Evolutionary conservation across 1,140 invertebrate species (phyloP).

Genomic region (Apis dorsata): DNA sequence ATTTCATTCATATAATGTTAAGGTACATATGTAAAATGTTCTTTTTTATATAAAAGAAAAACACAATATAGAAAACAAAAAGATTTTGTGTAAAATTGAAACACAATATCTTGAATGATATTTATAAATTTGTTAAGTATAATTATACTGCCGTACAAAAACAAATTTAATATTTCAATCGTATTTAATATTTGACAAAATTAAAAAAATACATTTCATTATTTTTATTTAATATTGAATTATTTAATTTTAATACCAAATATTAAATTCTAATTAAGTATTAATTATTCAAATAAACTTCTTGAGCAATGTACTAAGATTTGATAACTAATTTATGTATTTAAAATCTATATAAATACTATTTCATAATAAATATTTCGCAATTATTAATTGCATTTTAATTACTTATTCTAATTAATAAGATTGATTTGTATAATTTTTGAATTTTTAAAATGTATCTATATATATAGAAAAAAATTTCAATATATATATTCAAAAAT

Average conservation of each 20-base stretch:
- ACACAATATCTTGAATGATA: slow-evolving; percentile 5
- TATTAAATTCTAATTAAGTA: slow-evolving; percentile 36
- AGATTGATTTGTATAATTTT: not conserved
- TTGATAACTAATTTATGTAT: slow-evolving; percentile 61
- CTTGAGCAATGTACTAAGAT: slow-evolving; percentile 41
- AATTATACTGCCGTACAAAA: slow-evolving; percentile 18
- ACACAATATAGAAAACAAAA: not conserved
- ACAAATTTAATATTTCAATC: slow-evolving; percentile 31
- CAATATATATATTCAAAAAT: not conserved
- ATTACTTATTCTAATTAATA: slow-evolving; percentile 7
- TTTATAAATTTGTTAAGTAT: slow-evolving; percentile 48
- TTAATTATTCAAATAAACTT: slow-evolving; percentile 15
- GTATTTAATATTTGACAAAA: not conserved
- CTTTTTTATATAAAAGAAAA: slow-evolving; percentile 10
- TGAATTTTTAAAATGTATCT: not conserved
- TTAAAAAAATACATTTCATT: slow-evolving; percentile 6
- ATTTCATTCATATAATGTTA: slow-evolving; percentile 36
- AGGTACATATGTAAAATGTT: slow-evolving; percentile 21
- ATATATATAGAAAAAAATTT: not conserved
- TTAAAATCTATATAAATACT: slow-evolving; percentile 41
- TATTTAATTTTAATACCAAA: slow-evolving; percentile 55
- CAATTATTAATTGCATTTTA: slow-evolving; percentile 36
- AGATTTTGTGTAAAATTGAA: slow-evolving; percentile 1
- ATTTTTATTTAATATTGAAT: slow-evolving; percentile 31
- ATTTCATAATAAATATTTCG: slow-evolving; percentile 58